These are phyloP conservation scores for Adelosebastes latens DNA, from an alignment of 2,797 vertebrate species.

Conservation along the genomic window DNA sequence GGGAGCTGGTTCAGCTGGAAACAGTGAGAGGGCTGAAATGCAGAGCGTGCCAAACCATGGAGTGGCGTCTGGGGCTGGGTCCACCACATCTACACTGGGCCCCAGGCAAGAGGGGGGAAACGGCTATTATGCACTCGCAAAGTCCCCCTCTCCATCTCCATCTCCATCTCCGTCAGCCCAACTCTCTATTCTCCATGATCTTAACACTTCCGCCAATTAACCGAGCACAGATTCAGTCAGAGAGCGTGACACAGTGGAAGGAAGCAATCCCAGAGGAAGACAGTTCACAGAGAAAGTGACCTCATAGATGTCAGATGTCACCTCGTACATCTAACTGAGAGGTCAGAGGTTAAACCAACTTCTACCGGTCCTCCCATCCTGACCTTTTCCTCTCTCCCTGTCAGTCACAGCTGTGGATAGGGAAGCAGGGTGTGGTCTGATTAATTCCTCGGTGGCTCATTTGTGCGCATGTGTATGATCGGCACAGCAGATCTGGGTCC, in stretches of 20 bases:
- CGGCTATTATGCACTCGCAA: conserved; percentile 52
- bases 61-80: conserved; percentile 81
- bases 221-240: conserved; percentile 1
- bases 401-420: conserved; percentile 48
- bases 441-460: conserved; percentile 56
- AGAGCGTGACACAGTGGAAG: neutral
- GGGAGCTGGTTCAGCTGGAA: conserved; percentile 84
- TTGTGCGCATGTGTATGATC: conserved; percentile 21
- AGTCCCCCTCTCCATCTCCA: conserved; percentile 59
- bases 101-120: conserved; percentile 69
- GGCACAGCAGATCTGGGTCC: conserved; percentile 35
- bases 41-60: conserved; percentile 79
- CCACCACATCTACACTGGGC: conserved; percentile 81
- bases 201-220: conserved; percentile 50
- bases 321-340: conserved; percentile 39
- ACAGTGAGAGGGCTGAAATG: conserved; percentile 73
- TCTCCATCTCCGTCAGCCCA: conserved; percentile 23
- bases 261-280: neutral
- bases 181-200: conserved; percentile 31
- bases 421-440: conserved; percentile 42
- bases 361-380: conserved; percentile 28
- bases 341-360: conserved; percentile 62
- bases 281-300: conserved; percentile 35
- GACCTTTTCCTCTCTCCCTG: conserved; percentile 39
- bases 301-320: conserved; percentile 47